Conservation (phyloP, 2,113 vertebrate species). For the Epinephelus moara region DNA sequence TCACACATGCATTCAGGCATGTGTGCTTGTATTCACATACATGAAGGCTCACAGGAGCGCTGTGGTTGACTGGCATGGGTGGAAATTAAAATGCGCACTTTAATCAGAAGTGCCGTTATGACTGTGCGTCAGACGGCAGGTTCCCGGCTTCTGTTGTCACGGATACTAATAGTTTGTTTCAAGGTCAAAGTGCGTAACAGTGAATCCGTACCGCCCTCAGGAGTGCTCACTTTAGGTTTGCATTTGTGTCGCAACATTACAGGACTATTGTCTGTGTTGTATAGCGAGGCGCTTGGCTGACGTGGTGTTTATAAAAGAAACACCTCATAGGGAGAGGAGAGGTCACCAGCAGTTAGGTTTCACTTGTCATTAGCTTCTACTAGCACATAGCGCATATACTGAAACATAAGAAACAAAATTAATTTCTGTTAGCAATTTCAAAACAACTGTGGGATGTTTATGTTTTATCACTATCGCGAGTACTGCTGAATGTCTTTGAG, state of each 20-base stretch:
- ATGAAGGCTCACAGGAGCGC: slow-evolving; percentile 33
- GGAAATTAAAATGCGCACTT: slow-evolving; percentile 48
- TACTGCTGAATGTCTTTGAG: not conserved
- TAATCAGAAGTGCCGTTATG: slow-evolving; percentile 17
- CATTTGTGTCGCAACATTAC: slow-evolving; percentile 23
- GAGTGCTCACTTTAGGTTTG: slow-evolving; percentile 31
- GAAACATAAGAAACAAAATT: not conserved
- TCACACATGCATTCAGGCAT: slow-evolving; percentile 60
- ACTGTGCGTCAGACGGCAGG: slow-evolving; percentile 21
- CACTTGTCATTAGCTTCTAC: not conserved
- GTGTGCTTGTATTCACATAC: slow-evolving; percentile 47
- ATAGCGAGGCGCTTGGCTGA: slow-evolving; percentile 7
- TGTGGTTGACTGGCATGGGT: slow-evolving; percentile 22
- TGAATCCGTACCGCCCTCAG: not conserved
- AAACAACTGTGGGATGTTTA: not conserved
- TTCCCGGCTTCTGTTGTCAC: slow-evolving; percentile 16
- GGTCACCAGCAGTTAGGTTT: slow-evolving; percentile 32
- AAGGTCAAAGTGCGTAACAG: slow-evolving; percentile 40
- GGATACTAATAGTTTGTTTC: slow-evolving; percentile 16
- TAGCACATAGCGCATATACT: not conserved
- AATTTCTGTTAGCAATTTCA: not conserved
- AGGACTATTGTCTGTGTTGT: slow-evolving; percentile 31
- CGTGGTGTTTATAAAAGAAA: slow-evolving; percentile 13
- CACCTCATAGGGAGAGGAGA: not conserved
- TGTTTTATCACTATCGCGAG: not conserved